phyloP scores from a whole-genome alignment of 2,113 vertebrate genomes.

The Podilymbus podiceps region DNA sequence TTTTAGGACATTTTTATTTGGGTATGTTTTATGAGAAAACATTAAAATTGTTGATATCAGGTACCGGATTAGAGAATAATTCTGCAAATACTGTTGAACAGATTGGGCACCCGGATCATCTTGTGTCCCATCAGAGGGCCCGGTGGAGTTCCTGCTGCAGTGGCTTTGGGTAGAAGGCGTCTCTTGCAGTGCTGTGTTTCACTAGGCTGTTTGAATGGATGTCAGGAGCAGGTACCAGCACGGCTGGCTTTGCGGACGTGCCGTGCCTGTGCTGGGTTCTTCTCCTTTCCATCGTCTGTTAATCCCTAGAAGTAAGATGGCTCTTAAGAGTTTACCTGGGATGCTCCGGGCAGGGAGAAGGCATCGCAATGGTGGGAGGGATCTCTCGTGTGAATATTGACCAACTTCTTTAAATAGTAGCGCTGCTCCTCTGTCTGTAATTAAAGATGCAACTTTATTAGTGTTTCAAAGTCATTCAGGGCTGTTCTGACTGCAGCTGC shows the following conservation, averaged over 20 bases:
- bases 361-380: neutral
- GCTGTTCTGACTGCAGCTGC: neutral
- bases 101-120: neutral
- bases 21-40: neutral
- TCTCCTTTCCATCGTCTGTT: neutral
- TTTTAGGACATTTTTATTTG: neutral
- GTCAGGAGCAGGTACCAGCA: neutral
- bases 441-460: neutral
- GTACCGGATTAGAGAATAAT: neutral
- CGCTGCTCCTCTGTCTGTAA: neutral
- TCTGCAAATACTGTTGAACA: rapidly evolving
- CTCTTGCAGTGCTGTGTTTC: neutral
- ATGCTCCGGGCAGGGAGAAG: neutral
- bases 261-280: neutral
- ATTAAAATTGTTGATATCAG: rapidly evolving
- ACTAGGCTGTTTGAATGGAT: rapidly evolving
- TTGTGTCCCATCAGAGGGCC: neutral
- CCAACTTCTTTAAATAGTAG: neutral
- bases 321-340: neutral
- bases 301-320: neutral
- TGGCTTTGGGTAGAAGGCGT: rapidly evolving
- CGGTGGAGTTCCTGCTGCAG: neutral
- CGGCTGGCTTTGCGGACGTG: neutral
- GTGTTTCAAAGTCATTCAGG: neutral
- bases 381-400: neutral